These are phyloP conservation scores for Nyleta sp. DNA, from an alignment of 2,888 invertebrate genomes.

Conservation along the genomic window DNA sequence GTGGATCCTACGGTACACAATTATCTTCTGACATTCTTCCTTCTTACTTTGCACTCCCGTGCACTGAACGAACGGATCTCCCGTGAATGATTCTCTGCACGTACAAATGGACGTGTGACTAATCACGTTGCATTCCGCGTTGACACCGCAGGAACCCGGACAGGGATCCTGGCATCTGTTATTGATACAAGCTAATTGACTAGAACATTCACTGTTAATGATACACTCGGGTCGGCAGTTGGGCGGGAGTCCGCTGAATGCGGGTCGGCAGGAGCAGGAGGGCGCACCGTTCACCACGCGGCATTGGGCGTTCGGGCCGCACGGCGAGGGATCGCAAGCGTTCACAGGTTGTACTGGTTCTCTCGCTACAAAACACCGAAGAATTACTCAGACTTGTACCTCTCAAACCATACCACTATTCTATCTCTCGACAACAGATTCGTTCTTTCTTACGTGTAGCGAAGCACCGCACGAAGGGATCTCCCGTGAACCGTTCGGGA, in stretches of 20 bases:
- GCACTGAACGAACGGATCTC: conserved; percentile 86
- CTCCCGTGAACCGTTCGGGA: conserved; percentile 87
- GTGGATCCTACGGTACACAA: too few relatives aligned
- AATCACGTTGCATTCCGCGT: conserved; percentile 83
- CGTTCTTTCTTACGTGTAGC: conserved; percentile 82
- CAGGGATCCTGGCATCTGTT: conserved; percentile 89
- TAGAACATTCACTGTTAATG: conserved; percentile 87
- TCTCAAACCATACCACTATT: too few relatives aligned
- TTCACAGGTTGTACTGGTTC: conserved; percentile 76
- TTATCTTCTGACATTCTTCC: too few relatives aligned
- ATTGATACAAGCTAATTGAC: conserved; percentile 87
- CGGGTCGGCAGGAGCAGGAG: conserved; percentile 86
- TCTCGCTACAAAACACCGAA: conserved; percentile 15
- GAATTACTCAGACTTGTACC: not conserved
- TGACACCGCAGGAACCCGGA: conserved; percentile 83
- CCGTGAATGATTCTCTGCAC: conserved; percentile 84
- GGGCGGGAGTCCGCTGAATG: conserved; percentile 86
- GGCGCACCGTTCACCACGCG: conserved; percentile 86
- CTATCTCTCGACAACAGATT: too few relatives aligned
- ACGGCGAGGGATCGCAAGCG: conserved; percentile 80
- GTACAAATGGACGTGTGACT: conserved; percentile 87
- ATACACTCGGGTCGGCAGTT: conserved; percentile 87
- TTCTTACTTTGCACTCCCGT: conserved; percentile 68
- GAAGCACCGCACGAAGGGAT: conserved; percentile 89
- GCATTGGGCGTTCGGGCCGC: conserved; percentile 87